These are phyloP conservation scores for Lithosia quadra DNA, from an alignment of 2,888 invertebrate species.

Conservation along the genomic window DNA sequence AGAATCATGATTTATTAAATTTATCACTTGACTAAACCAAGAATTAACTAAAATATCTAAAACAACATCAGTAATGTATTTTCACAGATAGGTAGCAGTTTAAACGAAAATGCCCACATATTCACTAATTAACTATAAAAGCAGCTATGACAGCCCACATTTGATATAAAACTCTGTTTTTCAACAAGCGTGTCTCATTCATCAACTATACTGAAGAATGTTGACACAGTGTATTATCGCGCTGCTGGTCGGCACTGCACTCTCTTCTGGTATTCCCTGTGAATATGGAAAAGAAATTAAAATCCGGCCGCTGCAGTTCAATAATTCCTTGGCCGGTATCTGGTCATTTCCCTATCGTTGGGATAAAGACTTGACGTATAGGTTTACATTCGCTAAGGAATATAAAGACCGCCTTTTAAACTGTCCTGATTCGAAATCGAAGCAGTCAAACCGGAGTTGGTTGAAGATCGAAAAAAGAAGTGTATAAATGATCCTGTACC, in stretches of 20 bases:
- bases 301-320: slow-evolving; percentile 12
- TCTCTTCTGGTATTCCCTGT: slow-evolving; percentile 21
- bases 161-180: slow-evolving; percentile 4
- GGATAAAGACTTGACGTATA: slow-evolving; percentile 29
- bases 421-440: slow-evolving; percentile 31
- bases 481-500: slow-evolving; percentile 18
- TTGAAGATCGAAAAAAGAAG: slow-evolving; percentile 24
- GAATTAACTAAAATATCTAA: no score
- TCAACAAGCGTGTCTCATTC: not conserved
- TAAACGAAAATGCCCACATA: no score
- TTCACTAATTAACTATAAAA: not conserved
- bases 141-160: not conserved
- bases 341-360: slow-evolving; percentile 43
- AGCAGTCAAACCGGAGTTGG: slow-evolving; percentile 15
- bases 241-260: slow-evolving; percentile 19
- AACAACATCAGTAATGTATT: not conserved
- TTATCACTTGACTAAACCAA: no score
- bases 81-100: no score
- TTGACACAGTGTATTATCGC: not conserved
- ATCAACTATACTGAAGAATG: not conserved
- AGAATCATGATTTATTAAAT: no score
- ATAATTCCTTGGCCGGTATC: slow-evolving; percentile 33
- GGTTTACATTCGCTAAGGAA: not conserved
- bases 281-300: slow-evolving; percentile 33
- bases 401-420: not conserved